phyloP scores from a whole-genome alignment of 2,888 invertebrate species.

The Drosophila koepferae region DNA sequence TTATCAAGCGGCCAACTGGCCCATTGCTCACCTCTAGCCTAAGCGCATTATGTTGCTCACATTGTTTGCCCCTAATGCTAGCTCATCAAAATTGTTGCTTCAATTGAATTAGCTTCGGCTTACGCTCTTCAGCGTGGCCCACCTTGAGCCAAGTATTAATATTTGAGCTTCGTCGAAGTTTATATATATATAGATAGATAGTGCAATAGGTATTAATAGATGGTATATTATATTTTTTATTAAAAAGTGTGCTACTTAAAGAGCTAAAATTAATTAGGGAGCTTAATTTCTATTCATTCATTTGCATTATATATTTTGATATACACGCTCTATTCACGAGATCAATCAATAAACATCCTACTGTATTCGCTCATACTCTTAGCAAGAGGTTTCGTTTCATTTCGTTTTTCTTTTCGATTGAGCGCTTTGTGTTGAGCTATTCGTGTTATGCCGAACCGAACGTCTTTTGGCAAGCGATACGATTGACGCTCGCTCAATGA shows the following conservation, averaged over 20 bases:
- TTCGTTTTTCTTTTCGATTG: too few species aligned
- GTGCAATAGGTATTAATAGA: background rate
- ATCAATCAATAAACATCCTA: too few species aligned
- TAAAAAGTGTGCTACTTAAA: background rate
- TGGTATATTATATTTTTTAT: background rate
- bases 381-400: too few species aligned
- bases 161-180: background rate
- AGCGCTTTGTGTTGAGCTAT: too few species aligned
- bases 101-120: slow-evolving; percentile 2
- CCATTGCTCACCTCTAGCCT: slow-evolving; percentile 11
- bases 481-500: too few species aligned
- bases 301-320: too few species aligned
- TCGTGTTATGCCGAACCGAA: too few species aligned
- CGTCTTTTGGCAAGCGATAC: too few species aligned
- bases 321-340: too few species aligned
- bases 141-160: background rate
- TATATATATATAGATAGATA: background rate
- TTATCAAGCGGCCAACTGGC: slow-evolving; percentile 2
- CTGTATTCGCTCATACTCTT: too few species aligned
- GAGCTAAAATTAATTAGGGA: background rate
- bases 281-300: too few species aligned
- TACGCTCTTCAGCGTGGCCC: background rate
- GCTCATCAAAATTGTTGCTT: slow-evolving; percentile 5
- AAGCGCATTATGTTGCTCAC: slow-evolving; percentile 13
- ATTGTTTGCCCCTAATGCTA: slow-evolving; percentile 1